phyloP scores from a whole-genome alignment of 2,113 vertebrate species.

The Rhodinocichla rosea region DNA sequence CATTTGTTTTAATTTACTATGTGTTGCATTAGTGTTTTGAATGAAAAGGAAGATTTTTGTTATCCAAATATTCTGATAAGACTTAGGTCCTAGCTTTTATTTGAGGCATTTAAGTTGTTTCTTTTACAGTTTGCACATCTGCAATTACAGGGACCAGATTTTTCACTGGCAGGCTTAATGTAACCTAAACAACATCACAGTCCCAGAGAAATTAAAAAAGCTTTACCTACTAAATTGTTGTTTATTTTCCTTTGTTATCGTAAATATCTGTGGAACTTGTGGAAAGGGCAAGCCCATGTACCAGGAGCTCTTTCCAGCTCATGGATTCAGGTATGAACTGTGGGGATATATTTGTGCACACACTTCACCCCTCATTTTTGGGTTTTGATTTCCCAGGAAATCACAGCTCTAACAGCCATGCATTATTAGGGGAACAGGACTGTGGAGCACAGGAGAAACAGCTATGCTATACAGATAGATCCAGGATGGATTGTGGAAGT shows the following conservation, averaged over 20 bases:
- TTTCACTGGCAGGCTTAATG: background rate
- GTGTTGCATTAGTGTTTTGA: background rate
- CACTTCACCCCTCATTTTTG: background rate
- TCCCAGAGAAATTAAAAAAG: background rate
- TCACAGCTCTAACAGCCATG: fast-evolving
- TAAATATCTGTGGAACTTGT: background rate
- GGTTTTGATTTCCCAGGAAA: background rate
- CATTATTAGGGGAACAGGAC: background rate
- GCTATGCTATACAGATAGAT: background rate
- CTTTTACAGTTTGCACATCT: background rate
- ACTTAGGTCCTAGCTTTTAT: conserved; percentile 19
- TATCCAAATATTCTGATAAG: background rate
- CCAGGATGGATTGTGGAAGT: background rate
- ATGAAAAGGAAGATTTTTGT: background rate
- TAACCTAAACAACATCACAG: background rate
- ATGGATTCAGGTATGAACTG: background rate
- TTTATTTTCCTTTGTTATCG: background rate
- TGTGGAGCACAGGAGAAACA: background rate
- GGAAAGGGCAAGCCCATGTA: background rate
- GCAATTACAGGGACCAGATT: background rate
- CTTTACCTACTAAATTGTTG: background rate
- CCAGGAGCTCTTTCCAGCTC: background rate
- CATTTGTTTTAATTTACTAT: background rate
- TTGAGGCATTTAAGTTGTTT: background rate
- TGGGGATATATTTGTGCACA: background rate